Percentiles rank a stretch among this genome's conserved stretches.
Evolutionary conservation across 1,140 invertebrate species (phyloP).

Genomic region (Drosophila rhopaloa): DNA sequence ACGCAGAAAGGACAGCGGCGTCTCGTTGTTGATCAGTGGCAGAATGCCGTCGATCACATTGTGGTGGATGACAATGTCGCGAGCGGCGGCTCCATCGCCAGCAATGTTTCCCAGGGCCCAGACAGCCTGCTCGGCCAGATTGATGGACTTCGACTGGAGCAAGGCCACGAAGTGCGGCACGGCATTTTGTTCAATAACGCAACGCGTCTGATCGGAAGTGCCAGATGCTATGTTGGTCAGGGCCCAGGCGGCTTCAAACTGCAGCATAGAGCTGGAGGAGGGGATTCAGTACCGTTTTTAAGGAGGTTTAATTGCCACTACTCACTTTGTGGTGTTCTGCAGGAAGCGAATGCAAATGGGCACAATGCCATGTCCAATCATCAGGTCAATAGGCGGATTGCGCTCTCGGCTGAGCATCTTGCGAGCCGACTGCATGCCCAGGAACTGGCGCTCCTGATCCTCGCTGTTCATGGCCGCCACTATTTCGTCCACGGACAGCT

Average conservation of each 20-base stretch:
- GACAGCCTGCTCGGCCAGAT: constrained; percentile 97
- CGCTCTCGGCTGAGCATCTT: constrained; percentile 96
- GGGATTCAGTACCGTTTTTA: background rate
- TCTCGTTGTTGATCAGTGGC: constrained; percentile 87
- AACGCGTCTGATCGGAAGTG: constrained; percentile 94
- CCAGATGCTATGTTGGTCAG: constrained; percentile 99
- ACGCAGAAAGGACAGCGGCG: constrained; percentile 85
- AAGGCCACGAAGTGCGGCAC: constrained; percentile 93
- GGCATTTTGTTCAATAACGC: constrained; percentile 94
- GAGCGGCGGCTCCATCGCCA: constrained; percentile 91
- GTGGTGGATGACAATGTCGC: constrained; percentile 90
- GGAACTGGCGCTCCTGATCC: constrained; percentile 87
- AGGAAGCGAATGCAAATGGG: constrained; percentile 93
- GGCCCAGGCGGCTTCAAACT: constrained; percentile 99
- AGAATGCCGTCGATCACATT: constrained; percentile 89
- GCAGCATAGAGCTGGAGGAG: constrained; percentile 90
- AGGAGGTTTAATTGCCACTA: background rate
- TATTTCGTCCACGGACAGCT: constrained; percentile 87
- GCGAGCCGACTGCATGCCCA: constrained; percentile 91
- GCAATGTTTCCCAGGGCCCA: constrained; percentile 99
- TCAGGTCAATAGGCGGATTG: constrained; percentile 96
- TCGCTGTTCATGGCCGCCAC: constrained; percentile 87
- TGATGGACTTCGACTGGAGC: constrained; percentile 89
- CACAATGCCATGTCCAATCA: constrained; percentile 95
- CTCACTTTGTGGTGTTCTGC: constrained; percentile 89